These are phyloP conservation scores for Leptestheria dahalacensis DNA, from an alignment of 1,140 invertebrate genomes.

Conservation along the genomic window DNA sequence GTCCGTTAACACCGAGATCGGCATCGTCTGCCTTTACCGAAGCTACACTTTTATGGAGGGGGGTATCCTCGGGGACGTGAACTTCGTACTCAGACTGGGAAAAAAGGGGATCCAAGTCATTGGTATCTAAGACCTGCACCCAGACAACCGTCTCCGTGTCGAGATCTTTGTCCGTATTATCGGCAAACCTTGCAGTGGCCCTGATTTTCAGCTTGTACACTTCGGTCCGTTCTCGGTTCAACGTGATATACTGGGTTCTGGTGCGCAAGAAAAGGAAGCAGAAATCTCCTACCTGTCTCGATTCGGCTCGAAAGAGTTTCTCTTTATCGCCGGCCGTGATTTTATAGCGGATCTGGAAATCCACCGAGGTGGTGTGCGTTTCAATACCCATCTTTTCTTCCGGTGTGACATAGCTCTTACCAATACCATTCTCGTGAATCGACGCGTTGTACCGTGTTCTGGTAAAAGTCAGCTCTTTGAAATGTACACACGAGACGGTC, in stretches of 20 bases:
- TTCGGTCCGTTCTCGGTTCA: slow-evolving; percentile 81
- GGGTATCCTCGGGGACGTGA: slow-evolving; percentile 74
- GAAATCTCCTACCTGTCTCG: slow-evolving; percentile 74
- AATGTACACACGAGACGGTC: neutral
- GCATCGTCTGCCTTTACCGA: slow-evolving; percentile 70
- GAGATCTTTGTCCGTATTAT: slow-evolving; percentile 34
- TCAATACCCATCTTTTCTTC: slow-evolving; percentile 51
- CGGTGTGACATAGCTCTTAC: slow-evolving; percentile 57
- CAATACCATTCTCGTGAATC: slow-evolving; percentile 78
- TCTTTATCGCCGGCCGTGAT: slow-evolving; percentile 71
- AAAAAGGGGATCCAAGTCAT: slow-evolving; percentile 84
- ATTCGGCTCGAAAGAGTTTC: slow-evolving; percentile 84
- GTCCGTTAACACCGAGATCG: slow-evolving; percentile 81
- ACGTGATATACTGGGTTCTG: slow-evolving; percentile 61
- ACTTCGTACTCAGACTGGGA: slow-evolving; percentile 71
- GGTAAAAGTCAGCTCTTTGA: slow-evolving; percentile 43
- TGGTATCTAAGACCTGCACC: slow-evolving; percentile 70
- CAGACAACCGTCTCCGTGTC: slow-evolving; percentile 58
- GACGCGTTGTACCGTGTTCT: slow-evolving; percentile 67
- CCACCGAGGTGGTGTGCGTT: slow-evolving; percentile 28
- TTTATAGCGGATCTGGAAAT: slow-evolving; percentile 49
- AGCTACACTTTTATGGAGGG: slow-evolving; percentile 46
- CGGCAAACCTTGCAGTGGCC: slow-evolving; percentile 41
- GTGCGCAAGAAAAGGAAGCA: slow-evolving; percentile 78
- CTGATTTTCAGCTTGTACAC: slow-evolving; percentile 63